Evolutionary conservation across 53 echinoderm and acorn worm species (phyloP), one percentile per base, ranked within the genome.

Genomic region (Luidia sarsii): DNA sequence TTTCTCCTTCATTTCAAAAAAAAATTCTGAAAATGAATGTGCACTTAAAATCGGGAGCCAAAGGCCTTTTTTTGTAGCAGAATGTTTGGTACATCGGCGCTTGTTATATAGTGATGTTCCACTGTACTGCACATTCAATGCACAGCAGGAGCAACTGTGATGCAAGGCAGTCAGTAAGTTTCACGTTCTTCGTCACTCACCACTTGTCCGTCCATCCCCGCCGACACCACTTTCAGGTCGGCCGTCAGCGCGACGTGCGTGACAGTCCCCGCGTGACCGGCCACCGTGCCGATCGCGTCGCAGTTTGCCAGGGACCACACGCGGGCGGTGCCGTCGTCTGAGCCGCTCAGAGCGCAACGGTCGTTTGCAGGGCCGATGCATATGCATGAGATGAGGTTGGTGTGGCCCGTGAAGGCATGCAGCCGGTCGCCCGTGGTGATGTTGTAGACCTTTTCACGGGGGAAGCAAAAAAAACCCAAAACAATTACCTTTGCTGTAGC

Each of bases 391-490:
- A 88, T 57, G 33, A 48, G 64, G 18, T 45, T 35, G 14, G 59
- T 83, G 59, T 88, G 74, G 39, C 83, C 83, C 19, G 43, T 46
- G 55, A 88, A 53, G 13, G 57, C 45, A 36, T 83, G 74, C 2
- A 88, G 19, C 35, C 45, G 65, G 20, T 80, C 52, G 22, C 88
- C 88, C 14, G 71, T 73, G 53, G 33, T 75, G 38, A 88, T 80
- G 48, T 75, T 67, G 48, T 83, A 82, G 8, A 88, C 77, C 88
- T 88, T 27, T 9, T 33, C 3, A 21, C 37, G 30, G 22, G 15
- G n/a, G n/a, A n/a, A n/a, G 1, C 15, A 32, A 2, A 16, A 16
- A 27, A 33, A 75, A 0, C 4, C 11, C 20, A 62, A 24, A 29
- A 62, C 39, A 61, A 61, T n/a, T n/a, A n/a, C n/a, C n/a, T n/a